Base-by-base conservation (phyloP, 2,113 vertebrate species). In the Vicugna pacos region DNA sequence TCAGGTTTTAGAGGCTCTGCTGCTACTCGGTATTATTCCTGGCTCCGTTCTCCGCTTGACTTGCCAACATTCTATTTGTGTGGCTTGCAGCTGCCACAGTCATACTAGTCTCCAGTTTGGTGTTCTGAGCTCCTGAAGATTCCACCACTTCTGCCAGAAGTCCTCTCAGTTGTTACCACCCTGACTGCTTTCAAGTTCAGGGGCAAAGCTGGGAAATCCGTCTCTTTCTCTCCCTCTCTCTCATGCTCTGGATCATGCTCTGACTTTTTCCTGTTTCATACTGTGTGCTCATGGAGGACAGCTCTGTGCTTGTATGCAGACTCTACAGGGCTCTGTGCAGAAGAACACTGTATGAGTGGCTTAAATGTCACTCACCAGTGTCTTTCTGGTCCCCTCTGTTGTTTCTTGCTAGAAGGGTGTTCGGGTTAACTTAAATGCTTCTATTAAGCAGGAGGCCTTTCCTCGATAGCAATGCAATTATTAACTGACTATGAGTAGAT, bases 41-140 rank as follows among this genome's bases (percentile, higher is more conserved):
- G 97, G 97, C 93, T 86, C 86, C 13, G 58, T 30, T 86, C 95
- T 89, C 93, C 16, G 8, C 79, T 62, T 17, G 1, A 26, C 96
- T 93, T 97, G 97, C 97, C 97, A 97, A 32, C 82, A 26, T 54
- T 86, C 86, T 95, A 32, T 93, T 89, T 91, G 82, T 93, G 93
- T 20, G 82, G 81, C 89, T 86, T 26, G 96, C 97, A 95, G 96
- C 92, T 94, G 97, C 94, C 76, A 42, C 69, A 84, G 64, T 64
- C 81, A 38, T n/a, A 9, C 60, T 80, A 12, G 50, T 54, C 80
- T 96, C 73, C 73, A 19, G 28, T 75, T 35, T 87, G 94, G 83
- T 84, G 85, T 70, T 97, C 81, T 0, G 32, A 89, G 86, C 79
- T 91, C 93, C n/a, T 48, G 89, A 91, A 94, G 93, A 89, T 77